These are phyloP conservation scores for Ylistrum balloti DNA, from an alignment of 1,140 invertebrate genomes.

Conservation along the genomic window DNA sequence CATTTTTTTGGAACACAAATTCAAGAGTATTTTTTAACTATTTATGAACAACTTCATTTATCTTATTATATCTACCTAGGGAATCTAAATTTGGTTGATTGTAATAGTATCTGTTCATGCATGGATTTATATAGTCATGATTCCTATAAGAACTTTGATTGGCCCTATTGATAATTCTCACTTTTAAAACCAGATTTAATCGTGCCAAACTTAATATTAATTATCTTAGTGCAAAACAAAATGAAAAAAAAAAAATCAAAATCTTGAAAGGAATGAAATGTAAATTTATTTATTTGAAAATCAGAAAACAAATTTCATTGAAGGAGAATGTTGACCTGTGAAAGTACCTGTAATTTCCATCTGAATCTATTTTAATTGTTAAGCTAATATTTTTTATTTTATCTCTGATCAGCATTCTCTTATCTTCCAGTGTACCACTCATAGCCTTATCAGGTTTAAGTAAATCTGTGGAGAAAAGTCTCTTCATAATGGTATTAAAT, in stretches of 20 bases:
- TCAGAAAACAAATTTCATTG: too few species aligned
- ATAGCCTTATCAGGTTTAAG: background rate
- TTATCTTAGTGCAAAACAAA: background rate
- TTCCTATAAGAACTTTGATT: background rate
- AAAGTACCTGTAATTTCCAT: background rate
- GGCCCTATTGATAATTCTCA: background rate
- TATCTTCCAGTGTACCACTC: background rate
- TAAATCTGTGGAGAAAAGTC: background rate
- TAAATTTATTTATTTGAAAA: background rate
- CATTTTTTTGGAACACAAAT: background rate
- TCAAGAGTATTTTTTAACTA: background rate
- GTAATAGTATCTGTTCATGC: background rate
- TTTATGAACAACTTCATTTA: background rate
- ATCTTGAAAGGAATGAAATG: background rate
- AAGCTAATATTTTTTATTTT: background rate
- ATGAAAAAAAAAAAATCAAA: background rate
- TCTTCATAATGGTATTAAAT: background rate
- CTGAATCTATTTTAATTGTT: too few species aligned
- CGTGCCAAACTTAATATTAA: background rate
- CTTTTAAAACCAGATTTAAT: background rate
- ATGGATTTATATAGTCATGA: background rate
- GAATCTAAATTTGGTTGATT: background rate
- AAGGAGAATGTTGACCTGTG: background rate
- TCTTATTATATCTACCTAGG: too few species aligned
- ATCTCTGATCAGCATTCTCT: conserved; percentile 6